A percentile compares a stretch with the other conserved stretches of the same genome.
Evolutionary conservation across 2,113 vertebrate species (phyloP).

Genomic region (Heterochromis multidens): DNA sequence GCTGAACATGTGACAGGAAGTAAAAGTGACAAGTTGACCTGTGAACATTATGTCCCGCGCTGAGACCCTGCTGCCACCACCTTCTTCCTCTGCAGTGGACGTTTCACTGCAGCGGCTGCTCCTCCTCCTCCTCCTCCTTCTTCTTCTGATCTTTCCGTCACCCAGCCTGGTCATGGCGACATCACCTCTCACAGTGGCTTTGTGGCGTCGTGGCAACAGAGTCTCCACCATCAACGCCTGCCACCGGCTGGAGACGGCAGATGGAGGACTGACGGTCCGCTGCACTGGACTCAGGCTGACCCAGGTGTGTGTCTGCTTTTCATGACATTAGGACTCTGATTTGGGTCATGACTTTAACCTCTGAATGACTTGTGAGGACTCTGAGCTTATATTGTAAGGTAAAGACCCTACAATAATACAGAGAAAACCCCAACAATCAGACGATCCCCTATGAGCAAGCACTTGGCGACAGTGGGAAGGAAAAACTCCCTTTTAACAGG

Average conservation of each 20-base stretch:
- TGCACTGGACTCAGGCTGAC: conserved; percentile 9
- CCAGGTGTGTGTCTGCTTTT: neutral
- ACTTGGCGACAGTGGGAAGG: no score
- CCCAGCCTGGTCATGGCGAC: neutral
- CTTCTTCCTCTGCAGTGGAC: neutral
- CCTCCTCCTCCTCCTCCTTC: neutral
- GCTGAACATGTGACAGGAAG: neutral
- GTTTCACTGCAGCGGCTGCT: neutral
- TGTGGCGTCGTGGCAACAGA: neutral
- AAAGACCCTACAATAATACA: no score
- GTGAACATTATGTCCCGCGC: neutral
- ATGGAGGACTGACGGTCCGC: neutral
- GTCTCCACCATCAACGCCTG: neutral
- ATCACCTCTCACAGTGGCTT: neutral
- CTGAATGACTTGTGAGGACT: neutral
- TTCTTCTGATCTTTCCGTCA: neutral
- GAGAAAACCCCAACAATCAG: no score
- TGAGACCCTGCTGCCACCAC: neutral
- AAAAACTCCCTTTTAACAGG: no score
- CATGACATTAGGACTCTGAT: neutral
- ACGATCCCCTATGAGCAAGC: neutral
- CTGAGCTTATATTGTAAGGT: no score
- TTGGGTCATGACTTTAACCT: neutral
- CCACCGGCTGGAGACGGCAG: neutral
- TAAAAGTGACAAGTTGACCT: accelerated